Conservation (phyloP, 2,113 vertebrate species). For the Phocoena phocoena region DNA sequence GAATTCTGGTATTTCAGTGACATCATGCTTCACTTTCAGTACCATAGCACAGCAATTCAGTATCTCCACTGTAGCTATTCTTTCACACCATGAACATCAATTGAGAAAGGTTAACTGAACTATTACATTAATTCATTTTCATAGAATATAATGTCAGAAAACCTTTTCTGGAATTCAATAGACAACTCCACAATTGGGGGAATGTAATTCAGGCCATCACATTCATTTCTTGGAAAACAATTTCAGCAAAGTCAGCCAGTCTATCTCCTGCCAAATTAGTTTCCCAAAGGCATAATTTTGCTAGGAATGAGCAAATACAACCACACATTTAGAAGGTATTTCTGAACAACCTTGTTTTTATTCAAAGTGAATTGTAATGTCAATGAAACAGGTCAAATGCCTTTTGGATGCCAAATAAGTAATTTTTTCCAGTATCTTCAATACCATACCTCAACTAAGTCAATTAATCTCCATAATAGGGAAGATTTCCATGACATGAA, state of each 20-base stretch:
- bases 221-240: slow-evolving; percentile 50
- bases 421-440: neutral
- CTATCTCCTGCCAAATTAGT: slow-evolving; percentile 38
- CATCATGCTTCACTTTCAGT: slow-evolving; percentile 39
- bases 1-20: slow-evolving; percentile 32
- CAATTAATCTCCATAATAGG: neutral
- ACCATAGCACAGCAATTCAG: neutral
- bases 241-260: slow-evolving; percentile 26
- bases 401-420: slow-evolving; percentile 5
- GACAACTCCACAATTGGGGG: neutral
- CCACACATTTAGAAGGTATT: slow-evolving; percentile 11
- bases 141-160: slow-evolving; percentile 18
- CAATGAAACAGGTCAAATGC: slow-evolving; percentile 20
- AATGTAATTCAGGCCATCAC: slow-evolving; percentile 33
- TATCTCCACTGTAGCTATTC: slow-evolving; percentile 19
- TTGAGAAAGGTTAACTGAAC: slow-evolving; percentile 28
- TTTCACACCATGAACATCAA: slow-evolving; percentile 1
- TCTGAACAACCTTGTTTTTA: slow-evolving; percentile 24
- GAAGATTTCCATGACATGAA: neutral
- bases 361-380: slow-evolving; percentile 22
- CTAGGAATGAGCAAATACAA: slow-evolving; percentile 29
- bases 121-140: neutral
- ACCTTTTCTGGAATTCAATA: slow-evolving; percentile 34
- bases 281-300: slow-evolving; percentile 35
- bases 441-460: neutral